Conservation (phyloP, 2,797 vertebrate genomes). For the Ispidina lecontei region DNA sequence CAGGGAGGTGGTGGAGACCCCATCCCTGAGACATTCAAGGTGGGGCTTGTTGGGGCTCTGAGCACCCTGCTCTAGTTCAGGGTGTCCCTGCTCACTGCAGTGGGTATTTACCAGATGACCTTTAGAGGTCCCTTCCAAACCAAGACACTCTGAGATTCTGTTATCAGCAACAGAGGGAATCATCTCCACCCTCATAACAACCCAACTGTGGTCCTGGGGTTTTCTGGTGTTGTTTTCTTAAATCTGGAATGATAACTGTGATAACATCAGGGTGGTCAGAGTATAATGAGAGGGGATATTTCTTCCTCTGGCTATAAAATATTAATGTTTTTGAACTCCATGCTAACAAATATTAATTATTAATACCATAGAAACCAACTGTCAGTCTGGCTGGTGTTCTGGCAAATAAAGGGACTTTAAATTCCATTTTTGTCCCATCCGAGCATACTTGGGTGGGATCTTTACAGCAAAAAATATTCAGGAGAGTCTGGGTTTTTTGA, state of each 20-base stretch:
- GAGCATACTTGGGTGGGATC: not conserved
- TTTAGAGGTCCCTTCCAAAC: too few relatives aligned
- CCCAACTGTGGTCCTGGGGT: not conserved
- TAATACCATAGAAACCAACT: not conserved
- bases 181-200: not conserved
- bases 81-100: too few relatives aligned
- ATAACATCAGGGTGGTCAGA: not conserved
- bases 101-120: too few relatives aligned
- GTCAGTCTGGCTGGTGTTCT: not conserved
- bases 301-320: not conserved
- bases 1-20: too few relatives aligned
- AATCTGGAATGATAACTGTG: not conserved
- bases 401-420: not conserved
- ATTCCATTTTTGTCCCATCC: not conserved
- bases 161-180: not conserved
- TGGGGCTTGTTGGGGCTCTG: too few relatives aligned
- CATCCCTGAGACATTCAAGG: too few relatives aligned
- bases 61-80: too few relatives aligned
- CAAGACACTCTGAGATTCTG: too few relatives aligned
- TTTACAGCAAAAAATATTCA: not conserved
- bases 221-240: not conserved
- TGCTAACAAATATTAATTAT: constrained; percentile 44
- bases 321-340: not conserved
- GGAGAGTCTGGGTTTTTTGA: not conserved
- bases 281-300: not conserved